A percentile compares a stretch with the other conserved stretches of the same genome.
Evolutionary conservation across 2,113 vertebrate species (phyloP).

Genomic region (Ursus arctos): DNA sequence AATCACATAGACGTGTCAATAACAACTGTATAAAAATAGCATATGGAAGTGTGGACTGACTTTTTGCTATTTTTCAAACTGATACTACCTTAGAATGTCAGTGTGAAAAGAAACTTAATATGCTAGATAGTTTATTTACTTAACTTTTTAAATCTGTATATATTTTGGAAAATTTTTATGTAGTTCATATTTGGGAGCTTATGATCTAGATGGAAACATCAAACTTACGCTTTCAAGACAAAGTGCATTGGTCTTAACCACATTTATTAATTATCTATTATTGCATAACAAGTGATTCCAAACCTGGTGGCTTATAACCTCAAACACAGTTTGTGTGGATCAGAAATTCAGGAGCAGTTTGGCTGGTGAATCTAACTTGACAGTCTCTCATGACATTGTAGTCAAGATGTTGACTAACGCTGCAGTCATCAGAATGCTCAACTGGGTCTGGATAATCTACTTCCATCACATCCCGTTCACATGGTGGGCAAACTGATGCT

Average conservation of each 20-base stretch:
- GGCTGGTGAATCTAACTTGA: background rate
- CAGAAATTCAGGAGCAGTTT: background rate
- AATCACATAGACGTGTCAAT: background rate
- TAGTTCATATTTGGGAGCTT: background rate
- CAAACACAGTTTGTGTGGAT: background rate
- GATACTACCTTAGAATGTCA: background rate
- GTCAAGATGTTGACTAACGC: background rate
- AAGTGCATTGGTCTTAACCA: background rate
- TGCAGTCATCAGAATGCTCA: background rate
- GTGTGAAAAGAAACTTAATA: background rate
- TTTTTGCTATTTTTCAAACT: background rate
- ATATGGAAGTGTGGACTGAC: background rate
- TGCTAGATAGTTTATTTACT: background rate
- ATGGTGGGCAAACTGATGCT: background rate
- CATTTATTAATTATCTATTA: background rate
- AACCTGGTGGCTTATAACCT: background rate
- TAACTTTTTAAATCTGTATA: background rate
- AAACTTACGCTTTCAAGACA: background rate
- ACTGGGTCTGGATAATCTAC: background rate
- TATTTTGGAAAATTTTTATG: slow-evolving; percentile 23
- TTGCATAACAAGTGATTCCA: background rate
- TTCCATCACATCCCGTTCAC: background rate
- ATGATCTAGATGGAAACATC: background rate
- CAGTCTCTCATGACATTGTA: background rate
- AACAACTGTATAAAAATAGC: background rate